Base-by-base conservation (phyloP, 1,140 invertebrate genomes). In the Anastrepha obliqua region DNA sequence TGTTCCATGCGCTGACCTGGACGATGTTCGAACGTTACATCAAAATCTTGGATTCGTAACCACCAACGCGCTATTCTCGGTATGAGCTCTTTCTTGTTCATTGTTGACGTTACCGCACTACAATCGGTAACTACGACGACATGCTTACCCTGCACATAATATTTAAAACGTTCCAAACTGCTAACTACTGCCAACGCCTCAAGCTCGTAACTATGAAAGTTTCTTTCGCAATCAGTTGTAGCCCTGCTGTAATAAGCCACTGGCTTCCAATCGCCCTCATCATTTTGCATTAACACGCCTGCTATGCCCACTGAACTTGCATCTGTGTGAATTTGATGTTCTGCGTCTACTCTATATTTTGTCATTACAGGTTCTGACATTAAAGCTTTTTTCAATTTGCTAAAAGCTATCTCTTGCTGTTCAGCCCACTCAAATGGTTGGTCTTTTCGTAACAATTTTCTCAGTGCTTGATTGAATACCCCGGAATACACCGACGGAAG, bases 81-180 rank as follows among this genome's bases (percentile, higher is more conserved):
- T 29, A n/a, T 87, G n/a, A 44, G 51, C 42, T 17, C 15, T 51
- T 13, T 62, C 15, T 93, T 93, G 7, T 86, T 88, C 62, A 92
- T 88, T 9, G 91, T 90, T 85, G 89, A 89, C 64, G 90, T 87
- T 58, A 94, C 92, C 17, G 93, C 93, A 87, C 86, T 88, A 86
- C 90, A 93, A 78, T 92, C 91, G 0, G 89, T 93, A n/a, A 93
- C 85, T 9, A 94, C 90, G 85, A 90, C 92, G 81, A 94, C 93
- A 44, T 90, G 91, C 93, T 42, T 92, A n/a, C n/a, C n/a, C n/a
- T n/a, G 87, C 0, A 94, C 86, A 78, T 94, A 62, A 17, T 6
- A 17, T 59, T 20, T 87, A 55, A n/a, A 87, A 1, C 4, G 87
- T 9, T 87, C 9, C 15, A 62, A 62, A 17, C 13, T 62, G 60